phyloP scores from a whole-genome alignment of 2,888 invertebrate genomes.

The Marasmarcha lunaedactyla region DNA sequence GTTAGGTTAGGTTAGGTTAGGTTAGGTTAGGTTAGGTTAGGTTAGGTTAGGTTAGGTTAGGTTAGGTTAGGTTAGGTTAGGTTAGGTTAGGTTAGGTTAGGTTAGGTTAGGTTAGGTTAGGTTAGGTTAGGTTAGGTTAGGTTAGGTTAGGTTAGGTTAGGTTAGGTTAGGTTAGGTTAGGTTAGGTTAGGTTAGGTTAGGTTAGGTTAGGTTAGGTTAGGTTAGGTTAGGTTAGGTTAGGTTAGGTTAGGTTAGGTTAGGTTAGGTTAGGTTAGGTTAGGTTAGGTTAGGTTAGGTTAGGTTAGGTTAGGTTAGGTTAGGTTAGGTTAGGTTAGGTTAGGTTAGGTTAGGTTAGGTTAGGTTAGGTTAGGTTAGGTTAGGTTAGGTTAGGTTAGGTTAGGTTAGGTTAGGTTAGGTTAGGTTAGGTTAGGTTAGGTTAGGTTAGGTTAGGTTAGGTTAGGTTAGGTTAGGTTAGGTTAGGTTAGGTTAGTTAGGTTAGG shows the following conservation, averaged over 20 bases:
- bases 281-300: conserved; percentile 8
- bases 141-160: conserved; percentile 8
- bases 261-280: conserved; percentile 7
- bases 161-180: conserved; percentile 8
- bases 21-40: too few species aligned
- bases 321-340: conserved; percentile 8
- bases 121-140: conserved; percentile 8
- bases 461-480: conserved; percentile 10
- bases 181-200: conserved; percentile 8
- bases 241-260: conserved; percentile 8
- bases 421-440: conserved; percentile 8
- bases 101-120: conserved; percentile 8
- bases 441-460: conserved; percentile 10
- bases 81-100: conserved; percentile 8
- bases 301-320: conserved; percentile 8
- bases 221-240: conserved; percentile 8
- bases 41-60: too few species aligned
- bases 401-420: conserved; percentile 2
- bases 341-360: conserved; percentile 8
- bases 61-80: conserved; percentile 8
- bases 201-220: conserved; percentile 8
- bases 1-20: too few species aligned
- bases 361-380: conserved; percentile 6
- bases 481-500: conserved; percentile 9
- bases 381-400: conserved; percentile 4